Conservation (phyloP, 1,140 invertebrate genomes). For the Aporrectodea caliginosa region DNA sequence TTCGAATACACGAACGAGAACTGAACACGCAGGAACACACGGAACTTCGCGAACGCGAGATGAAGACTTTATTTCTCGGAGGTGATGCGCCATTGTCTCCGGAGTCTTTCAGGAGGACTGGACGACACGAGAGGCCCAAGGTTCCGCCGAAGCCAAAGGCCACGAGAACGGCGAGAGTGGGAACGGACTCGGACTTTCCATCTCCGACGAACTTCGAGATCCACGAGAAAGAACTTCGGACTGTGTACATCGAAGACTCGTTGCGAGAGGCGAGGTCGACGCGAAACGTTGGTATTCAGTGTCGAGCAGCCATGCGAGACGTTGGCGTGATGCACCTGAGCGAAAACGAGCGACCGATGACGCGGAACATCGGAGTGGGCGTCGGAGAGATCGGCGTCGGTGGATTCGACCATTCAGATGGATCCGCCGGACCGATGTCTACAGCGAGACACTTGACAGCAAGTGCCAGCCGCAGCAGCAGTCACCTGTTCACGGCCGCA, state of each 20-base stretch:
- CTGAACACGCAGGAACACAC: slow-evolving; percentile 30
- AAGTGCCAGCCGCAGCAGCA: not conserved
- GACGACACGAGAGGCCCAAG: too few species aligned
- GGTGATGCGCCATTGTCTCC: slow-evolving; percentile 34
- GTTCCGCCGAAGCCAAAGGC: slow-evolving; percentile 41
- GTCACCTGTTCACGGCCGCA: slow-evolving; percentile 16
- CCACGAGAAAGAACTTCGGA: slow-evolving; percentile 53
- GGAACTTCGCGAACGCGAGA: not conserved
- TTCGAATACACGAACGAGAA: slow-evolving; percentile 3
- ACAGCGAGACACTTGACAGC: not conserved
- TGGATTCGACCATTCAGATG: not conserved
- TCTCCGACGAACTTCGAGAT: slow-evolving; percentile 46
- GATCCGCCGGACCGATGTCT: not conserved
- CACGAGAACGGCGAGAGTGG: slow-evolving; percentile 40
- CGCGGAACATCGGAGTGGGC: slow-evolving; percentile 46
- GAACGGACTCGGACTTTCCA: too few species aligned
- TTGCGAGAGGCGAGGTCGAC: slow-evolving; percentile 54
- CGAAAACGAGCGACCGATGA: slow-evolving; percentile 47
- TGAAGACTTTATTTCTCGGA: slow-evolving; percentile 14
- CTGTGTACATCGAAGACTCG: slow-evolving; percentile 47
- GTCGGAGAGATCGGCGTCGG: slow-evolving; percentile 38
- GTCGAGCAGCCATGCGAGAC: slow-evolving; percentile 41
- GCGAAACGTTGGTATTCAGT: slow-evolving; percentile 62
- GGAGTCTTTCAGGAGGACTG: too few species aligned
- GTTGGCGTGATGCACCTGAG: slow-evolving; percentile 47